A percentile compares a stretch with the other conserved stretches of the same genome.
Evolutionary conservation across 1,140 invertebrate species (phyloP).

Genomic region (Bombus waltoni): DNA sequence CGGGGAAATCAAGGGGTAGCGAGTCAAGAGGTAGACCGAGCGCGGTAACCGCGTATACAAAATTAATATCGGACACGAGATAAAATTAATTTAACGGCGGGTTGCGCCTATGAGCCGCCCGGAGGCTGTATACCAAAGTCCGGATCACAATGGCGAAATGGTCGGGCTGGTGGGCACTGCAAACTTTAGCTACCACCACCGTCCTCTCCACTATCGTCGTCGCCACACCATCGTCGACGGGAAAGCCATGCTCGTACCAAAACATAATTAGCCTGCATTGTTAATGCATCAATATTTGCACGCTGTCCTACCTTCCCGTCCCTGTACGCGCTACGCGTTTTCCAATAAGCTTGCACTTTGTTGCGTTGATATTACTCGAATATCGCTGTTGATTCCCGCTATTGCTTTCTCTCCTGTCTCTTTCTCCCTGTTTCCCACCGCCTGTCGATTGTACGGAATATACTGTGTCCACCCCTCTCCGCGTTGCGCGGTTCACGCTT

Average conservation of each 20-base stretch:
- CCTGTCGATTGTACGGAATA: conserved; percentile 2
- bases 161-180: conserved; percentile 73
- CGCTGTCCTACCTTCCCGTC: conserved; percentile 76
- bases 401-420: conserved; percentile 16
- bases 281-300: conserved; percentile 83
- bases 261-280: conserved; percentile 83
- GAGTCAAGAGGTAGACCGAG: conserved; percentile 4
- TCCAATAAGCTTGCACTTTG: conserved; percentile 71
- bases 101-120: conserved; percentile 68
- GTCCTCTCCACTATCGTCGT: conserved; percentile 15
- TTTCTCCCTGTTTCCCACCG: conserved; percentile 3
- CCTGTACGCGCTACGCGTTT: conserved; percentile 61
- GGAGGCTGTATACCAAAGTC: conserved; percentile 80
- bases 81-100: conserved; percentile 83
- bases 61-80: conserved; percentile 80
- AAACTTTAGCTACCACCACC: conserved; percentile 69
- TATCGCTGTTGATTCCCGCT: conserved; percentile 62
- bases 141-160: conserved; percentile 81
- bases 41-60: conserved; percentile 65
- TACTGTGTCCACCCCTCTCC: not conserved
- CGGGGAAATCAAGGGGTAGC: not conserved
- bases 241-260: conserved; percentile 73
- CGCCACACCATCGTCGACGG: conserved; percentile 41
- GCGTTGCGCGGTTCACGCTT: conserved; percentile 28
- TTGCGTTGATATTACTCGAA: conserved; percentile 63